Base-by-base conservation (phyloP, 2,113 vertebrate species). In the Numida meleagris region DNA sequence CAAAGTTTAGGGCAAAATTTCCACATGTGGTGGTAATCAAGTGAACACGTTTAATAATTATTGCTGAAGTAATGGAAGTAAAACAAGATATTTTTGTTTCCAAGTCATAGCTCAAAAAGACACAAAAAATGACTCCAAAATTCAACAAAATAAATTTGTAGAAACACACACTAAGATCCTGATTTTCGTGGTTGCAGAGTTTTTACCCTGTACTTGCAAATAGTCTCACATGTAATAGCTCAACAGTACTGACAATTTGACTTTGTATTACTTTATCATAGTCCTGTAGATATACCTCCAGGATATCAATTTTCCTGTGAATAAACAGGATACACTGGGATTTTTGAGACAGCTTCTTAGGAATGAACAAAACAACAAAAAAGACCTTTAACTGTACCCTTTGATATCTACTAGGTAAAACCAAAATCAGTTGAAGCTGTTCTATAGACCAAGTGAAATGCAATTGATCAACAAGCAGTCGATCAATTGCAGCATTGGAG, bases 351-450 rank as follows among this genome's bases (percentile, higher is more conserved):
- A 31, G 63, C 65, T 72, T 42, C 76, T 86, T 80, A 82, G 33
- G 70, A 91, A 88, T 45, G 87, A 95, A 86, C 18, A 84, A 92
- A 94, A 92, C 78, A 96, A 95, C 95, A 96, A 96, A 94, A 95
- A 95, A 34, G 72, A 90, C 82, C 71, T 7, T 45, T 45, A 46
- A 23, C 6, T 62, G 91, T 42, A 90, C 38, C 65, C 90, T 92
- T 96, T 80, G 61, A 46, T 20, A 94, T 73, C 40, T 95, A 84
- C 36, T 38, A 95, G 40, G 75, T 77, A 95, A 89, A 95, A 38
- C 31, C 36, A 95, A 80, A 89, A 91, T 84, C 40, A 57, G 14
- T 82, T 93, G 90, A 85, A 84, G 86, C 90, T 50, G 27, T 87
- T 93, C 80, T 79, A 19, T 76, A 86, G 53, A 74, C 27, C 46